Evolutionary conservation across 2,797 vertebrate species (phyloP), one percentile per base, ranked within the genome.

Genomic region (Enteromius paludinosus): DNA sequence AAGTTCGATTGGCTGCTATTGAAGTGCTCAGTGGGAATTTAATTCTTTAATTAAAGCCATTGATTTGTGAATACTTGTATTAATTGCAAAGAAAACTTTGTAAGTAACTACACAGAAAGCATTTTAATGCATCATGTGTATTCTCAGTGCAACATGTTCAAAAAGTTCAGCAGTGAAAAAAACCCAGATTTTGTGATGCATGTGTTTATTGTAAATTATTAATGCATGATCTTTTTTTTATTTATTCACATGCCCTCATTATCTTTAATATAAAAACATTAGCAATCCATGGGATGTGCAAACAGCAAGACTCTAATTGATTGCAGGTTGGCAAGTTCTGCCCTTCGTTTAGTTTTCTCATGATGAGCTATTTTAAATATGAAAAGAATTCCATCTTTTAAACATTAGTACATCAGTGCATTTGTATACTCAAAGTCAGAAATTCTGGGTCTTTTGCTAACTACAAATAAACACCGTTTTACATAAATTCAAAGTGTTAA

Each of bases 11-110:
- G 3, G 59, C 9, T 54, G n/a, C 62, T 54, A 35, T 54, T 65
- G 14, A 66, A 78, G n/a, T 18, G 12, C 61, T 65, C 11, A 65
- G 41, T 23, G 61, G 61, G 20, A 52, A 65, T n/a, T 77, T n/a
- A 49, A 65, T 65, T 65, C 20, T 49, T 49, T 65, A 41, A 79
- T 54, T 79, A 69, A 54, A 56, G 23, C 5, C 47, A 79, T 56
- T 28, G 61, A 79, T 79, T 79, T 79, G 33, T 20, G 14, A 79
- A 69, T 79, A 69, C 15, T 23, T 79, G 23, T 43, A 49, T 30
- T 70, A 38, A 52, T 30, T 79, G 71, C 47, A 73, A 56, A 74
- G 30, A 56, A 56, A 56, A 56, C 30, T 54, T 12, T 74, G 12
- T 38, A 56, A 61, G 54, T 41, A 23, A 23, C n/a, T 25, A 75